Base-by-base conservation (phyloP, 2,888 invertebrate species). In the Chesias legatella region DNA sequence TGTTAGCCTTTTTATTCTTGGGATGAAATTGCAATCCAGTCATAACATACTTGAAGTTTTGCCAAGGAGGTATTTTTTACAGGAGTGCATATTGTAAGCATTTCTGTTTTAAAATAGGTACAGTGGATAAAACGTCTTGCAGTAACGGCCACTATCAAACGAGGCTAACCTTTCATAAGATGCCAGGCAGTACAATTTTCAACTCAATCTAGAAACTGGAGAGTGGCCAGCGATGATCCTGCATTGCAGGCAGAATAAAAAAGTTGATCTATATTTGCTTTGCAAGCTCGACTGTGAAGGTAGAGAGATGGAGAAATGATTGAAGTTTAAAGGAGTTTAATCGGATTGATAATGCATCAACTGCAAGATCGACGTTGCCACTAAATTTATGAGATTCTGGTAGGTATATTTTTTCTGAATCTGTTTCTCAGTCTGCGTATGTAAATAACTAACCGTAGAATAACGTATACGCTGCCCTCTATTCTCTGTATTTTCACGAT, bases 121-220 rank as follows among this genome's bases (percentile, higher is more conserved):
- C 10, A 5, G 9, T 28, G 36, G 32, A 33, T 25, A 32, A 22
- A 37, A 47, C 53, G 53, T 53, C 50, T 46, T 51, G 37, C 33
- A 34, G 43, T 48, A 56, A 58, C 51, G 51, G 50, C 36, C 40
- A 53, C 53, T 57, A 58, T 62, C 57, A 58, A 48, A 45, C 47
- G 41, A 48, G 40, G 44, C 50, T 52, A 58, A 64, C 63, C 60
- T 70, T 71, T 72, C 66, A 64, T 63, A 66, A 67, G 62, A 78
- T 67, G 71, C 60, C 31, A 34, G 71, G 57, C 24, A 45, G 61
- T 65, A 73, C 73, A 78, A 80, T 79, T 80, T 76, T 69, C 65
- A 67, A 73, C 70, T 77, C 78, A 80, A 82, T 83, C 72, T 79
- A 51, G 60, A 64, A 75, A 60, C 79, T 85, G 85, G 85, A 86